phyloP scores from a whole-genome alignment of 2,113 vertebrate species.

The Cricetomys ansorgei region DNA sequence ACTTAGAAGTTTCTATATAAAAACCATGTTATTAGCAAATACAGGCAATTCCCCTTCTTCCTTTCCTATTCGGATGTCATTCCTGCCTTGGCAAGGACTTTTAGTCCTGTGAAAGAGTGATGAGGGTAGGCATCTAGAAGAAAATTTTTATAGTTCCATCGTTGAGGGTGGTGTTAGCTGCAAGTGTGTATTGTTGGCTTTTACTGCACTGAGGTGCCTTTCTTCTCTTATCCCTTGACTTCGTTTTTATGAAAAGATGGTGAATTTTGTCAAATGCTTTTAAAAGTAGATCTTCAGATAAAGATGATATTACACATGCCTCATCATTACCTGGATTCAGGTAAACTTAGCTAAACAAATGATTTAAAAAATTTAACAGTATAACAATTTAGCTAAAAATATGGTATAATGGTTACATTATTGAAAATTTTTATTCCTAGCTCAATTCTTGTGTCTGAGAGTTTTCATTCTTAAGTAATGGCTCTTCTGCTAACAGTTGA shows the following conservation, averaged over 20 bases:
- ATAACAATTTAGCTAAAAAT: conserved; percentile 9
- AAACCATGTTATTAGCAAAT: background rate
- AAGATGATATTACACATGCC: background rate
- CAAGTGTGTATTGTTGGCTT: background rate
- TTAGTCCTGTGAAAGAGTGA: background rate
- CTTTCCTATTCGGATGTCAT: background rate
- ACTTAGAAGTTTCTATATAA: background rate
- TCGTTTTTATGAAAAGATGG: background rate
- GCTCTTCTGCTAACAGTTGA: conserved; percentile 23
- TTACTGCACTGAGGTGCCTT: background rate
- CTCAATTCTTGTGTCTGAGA: background rate
- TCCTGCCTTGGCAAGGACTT: background rate
- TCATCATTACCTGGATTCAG: background rate
- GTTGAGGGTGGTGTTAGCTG: background rate
- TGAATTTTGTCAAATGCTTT: background rate
- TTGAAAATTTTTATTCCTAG: background rate
- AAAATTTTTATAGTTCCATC: background rate
- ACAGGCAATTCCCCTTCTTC: background rate
- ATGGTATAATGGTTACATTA: background rate
- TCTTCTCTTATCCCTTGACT: background rate
- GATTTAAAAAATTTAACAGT: background rate
- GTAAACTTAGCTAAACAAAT: background rate
- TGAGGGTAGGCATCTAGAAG: background rate
- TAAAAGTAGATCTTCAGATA: background rate
- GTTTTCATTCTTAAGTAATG: conserved; percentile 48